These are phyloP conservation scores for Diplodus puntazzo DNA, from an alignment of 2,797 vertebrate genomes.

Conservation along the genomic window DNA sequence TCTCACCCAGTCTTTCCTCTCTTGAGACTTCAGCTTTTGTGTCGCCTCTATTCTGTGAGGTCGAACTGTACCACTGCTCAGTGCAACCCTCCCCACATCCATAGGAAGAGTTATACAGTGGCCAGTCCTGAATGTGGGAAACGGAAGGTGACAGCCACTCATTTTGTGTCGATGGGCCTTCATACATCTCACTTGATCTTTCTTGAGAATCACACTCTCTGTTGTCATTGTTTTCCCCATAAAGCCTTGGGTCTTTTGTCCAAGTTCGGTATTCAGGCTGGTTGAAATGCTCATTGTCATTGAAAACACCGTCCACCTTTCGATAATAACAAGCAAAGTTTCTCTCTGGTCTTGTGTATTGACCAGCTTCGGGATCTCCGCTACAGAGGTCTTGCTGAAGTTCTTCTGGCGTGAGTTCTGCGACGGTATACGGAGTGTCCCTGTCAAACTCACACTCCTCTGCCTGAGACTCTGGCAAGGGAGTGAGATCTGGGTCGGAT, in stretches of 20 bases:
- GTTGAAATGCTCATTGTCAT: not conserved
- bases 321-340: slow-evolving; percentile 6
- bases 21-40: not conserved
- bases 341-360: not conserved
- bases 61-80: slow-evolving; percentile 12
- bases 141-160: not conserved
- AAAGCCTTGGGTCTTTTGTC: not conserved
- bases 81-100: not conserved
- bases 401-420: slow-evolving; percentile 11
- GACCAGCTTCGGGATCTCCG: not conserved
- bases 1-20: not conserved
- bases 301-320: not conserved
- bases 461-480: not conserved
- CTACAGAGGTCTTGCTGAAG: slow-evolving; percentile 5
- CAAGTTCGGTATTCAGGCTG: not conserved
- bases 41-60: slow-evolving; percentile 4
- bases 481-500: not conserved
- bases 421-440: not conserved
- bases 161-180: not conserved
- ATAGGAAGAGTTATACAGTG: slow-evolving; percentile 1
- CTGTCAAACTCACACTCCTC: slow-evolving; percentile 10
- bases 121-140: not conserved
- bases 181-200: not conserved
- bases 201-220: not conserved
- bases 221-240: not conserved